Conservation (phyloP, 1,140 invertebrate species). For the Pectinophora gossypiella region DNA sequence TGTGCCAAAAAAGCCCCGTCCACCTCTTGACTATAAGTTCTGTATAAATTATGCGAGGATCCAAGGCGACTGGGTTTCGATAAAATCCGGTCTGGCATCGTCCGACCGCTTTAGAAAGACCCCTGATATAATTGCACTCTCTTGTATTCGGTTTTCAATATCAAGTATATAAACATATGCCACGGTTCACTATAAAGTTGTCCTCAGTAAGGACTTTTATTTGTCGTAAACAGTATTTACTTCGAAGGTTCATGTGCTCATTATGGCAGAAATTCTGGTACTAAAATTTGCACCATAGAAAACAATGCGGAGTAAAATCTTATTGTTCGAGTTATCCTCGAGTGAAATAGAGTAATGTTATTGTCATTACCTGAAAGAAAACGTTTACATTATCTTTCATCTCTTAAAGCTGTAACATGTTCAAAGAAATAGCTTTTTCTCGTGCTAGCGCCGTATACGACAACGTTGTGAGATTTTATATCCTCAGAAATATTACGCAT, state of each 20-base stretch:
- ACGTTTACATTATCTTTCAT: too few relatives aligned
- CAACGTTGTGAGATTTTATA: too few relatives aligned
- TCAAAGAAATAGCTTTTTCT: not conserved
- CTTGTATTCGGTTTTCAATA: too few relatives aligned
- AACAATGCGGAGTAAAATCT: too few relatives aligned
- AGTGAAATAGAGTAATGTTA: too few relatives aligned
- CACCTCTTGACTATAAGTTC: too few relatives aligned
- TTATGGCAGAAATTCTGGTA: not conserved
- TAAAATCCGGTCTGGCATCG: constrained; percentile 36
- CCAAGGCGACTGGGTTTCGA: constrained; percentile 32
- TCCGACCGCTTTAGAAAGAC: not conserved
- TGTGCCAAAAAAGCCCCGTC: constrained; percentile 25
- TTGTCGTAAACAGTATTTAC: not conserved
- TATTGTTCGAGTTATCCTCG: too few relatives aligned
- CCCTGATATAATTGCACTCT: too few relatives aligned
- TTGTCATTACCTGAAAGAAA: too few relatives aligned
- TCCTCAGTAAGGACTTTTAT: not conserved
- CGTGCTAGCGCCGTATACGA: too few relatives aligned
- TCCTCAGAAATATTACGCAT: not conserved
- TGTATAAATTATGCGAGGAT: not conserved
- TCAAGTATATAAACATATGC: not conserved
- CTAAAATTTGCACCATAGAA: too few relatives aligned
- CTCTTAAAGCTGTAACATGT: too few relatives aligned
- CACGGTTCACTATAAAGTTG: not conserved
- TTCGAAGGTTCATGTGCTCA: not conserved